These are phyloP conservation scores for Tychaedon coryphoeus DNA, from an alignment of 2,113 vertebrate species.

Conservation along the genomic window DNA sequence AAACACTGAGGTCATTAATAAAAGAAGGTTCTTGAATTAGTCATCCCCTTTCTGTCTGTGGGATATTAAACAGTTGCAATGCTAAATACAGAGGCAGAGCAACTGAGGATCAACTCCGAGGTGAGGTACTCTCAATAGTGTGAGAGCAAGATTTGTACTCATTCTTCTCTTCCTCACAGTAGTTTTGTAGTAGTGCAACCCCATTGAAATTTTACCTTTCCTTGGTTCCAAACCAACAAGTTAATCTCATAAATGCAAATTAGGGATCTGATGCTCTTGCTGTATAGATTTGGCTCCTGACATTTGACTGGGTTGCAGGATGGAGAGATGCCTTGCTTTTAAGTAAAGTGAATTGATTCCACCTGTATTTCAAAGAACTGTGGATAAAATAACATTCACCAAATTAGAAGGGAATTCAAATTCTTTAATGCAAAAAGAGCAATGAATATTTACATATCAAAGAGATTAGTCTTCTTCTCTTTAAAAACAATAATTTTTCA, in stretches of 20 bases:
- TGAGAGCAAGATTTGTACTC: neutral
- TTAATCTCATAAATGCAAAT: neutral
- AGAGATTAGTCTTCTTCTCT: neutral
- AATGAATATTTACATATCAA: neutral
- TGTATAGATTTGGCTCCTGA: neutral
- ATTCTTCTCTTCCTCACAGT: neutral
- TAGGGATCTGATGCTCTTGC: neutral
- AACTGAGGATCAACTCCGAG: neutral
- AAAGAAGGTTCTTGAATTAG: conserved; percentile 25
- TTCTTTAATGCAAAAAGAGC: neutral
- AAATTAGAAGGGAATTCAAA: neutral
- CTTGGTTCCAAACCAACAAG: neutral
- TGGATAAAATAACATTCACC: neutral
- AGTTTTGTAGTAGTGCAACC: neutral
- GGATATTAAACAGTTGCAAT: neutral
- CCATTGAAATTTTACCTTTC: neutral
- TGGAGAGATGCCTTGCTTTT: neutral
- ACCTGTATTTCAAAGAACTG: neutral
- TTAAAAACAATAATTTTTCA: neutral
- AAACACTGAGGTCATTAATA: conserved; percentile 17
- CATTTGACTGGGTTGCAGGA: neutral
- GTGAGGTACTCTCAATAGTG: neutral
- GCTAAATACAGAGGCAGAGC: neutral
- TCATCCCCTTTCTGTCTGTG: neutral
- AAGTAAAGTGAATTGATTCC: neutral